These are phyloP conservation scores for Mesembrinibis cayennensis DNA, from an alignment of 2,113 vertebrate species.

Conservation along the genomic window DNA sequence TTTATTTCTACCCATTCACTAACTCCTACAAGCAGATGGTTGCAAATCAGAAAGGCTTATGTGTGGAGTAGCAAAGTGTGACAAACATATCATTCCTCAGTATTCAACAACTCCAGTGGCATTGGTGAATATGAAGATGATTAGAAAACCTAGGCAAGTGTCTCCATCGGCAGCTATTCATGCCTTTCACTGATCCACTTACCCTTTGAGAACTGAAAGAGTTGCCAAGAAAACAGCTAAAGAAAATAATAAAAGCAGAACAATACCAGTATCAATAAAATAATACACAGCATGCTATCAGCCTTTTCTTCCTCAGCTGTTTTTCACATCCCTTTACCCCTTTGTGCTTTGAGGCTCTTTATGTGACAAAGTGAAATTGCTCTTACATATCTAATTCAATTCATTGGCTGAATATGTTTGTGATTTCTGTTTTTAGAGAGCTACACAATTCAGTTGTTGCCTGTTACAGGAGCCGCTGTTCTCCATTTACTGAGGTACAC, in stretches of 20 bases:
- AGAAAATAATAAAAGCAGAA: conserved; percentile 8
- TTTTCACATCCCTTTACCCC: conserved; percentile 20
- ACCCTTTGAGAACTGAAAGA: background rate
- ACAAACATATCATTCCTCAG: background rate
- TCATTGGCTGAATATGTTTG: background rate
- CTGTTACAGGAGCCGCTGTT: background rate
- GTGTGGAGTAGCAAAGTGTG: background rate
- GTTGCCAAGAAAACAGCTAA: background rate
- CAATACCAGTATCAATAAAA: background rate
- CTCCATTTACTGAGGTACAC: background rate
- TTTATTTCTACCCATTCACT: background rate
- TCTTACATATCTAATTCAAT: background rate
- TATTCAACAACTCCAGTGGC: background rate
- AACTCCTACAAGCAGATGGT: conserved; percentile 1
- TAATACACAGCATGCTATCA: background rate
- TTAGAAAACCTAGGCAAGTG: background rate
- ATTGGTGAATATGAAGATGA: background rate
- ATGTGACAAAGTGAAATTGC: background rate
- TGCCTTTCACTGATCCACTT: background rate
- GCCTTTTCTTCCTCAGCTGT: background rate
- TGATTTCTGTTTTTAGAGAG: conserved; percentile 28
- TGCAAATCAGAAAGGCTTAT: background rate
- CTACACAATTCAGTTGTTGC: background rate
- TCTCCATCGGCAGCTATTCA: background rate
- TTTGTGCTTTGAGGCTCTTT: background rate